Evolutionary conservation across 2,888 invertebrate genomes (phyloP).

Genomic region (Osmoderma eremita): DNA sequence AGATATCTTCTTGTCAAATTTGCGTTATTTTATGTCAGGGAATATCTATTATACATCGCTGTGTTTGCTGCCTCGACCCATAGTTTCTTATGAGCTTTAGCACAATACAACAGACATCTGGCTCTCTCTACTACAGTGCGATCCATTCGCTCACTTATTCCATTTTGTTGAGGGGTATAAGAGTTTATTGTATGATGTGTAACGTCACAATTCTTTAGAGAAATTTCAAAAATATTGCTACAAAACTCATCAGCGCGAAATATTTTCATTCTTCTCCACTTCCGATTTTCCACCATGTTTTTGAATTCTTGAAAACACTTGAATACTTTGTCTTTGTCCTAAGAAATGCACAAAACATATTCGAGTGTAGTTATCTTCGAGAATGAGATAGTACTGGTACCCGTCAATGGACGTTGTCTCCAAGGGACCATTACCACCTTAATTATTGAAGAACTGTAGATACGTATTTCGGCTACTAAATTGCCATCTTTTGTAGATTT

Average conservation of each 20-base stretch:
- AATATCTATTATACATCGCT: constrained; percentile 7
- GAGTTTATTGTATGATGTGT: constrained; percentile 2
- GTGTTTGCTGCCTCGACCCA: constrained; percentile 51
- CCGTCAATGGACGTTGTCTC: constrained; percentile 48
- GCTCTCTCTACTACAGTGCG: constrained; percentile 42
- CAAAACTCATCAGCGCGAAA: constrained; percentile 6
- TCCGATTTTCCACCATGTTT: not conserved
- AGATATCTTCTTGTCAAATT: too few relatives aligned
- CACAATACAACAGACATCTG: constrained; percentile 47
- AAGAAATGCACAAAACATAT: too few relatives aligned
- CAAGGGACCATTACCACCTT: constrained; percentile 43
- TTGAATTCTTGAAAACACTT: too few relatives aligned
- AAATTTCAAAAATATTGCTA: not conserved
- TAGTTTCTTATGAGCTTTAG: constrained; percentile 43
- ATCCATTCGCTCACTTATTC: constrained; percentile 52
- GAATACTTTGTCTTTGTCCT: too few relatives aligned
- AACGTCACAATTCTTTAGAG: not conserved
- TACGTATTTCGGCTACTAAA: too few relatives aligned
- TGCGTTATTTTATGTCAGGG: too few relatives aligned
- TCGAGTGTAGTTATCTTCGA: constrained; percentile 39
- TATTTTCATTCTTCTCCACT: not conserved
- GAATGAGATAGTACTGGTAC: constrained; percentile 51
- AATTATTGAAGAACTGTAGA: too few relatives aligned
- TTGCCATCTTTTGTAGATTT: too few relatives aligned
- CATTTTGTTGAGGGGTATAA: constrained; percentile 57